Evolutionary conservation across 2,113 vertebrate species (phyloP).

Genomic region (Labeo rohita): DNA sequence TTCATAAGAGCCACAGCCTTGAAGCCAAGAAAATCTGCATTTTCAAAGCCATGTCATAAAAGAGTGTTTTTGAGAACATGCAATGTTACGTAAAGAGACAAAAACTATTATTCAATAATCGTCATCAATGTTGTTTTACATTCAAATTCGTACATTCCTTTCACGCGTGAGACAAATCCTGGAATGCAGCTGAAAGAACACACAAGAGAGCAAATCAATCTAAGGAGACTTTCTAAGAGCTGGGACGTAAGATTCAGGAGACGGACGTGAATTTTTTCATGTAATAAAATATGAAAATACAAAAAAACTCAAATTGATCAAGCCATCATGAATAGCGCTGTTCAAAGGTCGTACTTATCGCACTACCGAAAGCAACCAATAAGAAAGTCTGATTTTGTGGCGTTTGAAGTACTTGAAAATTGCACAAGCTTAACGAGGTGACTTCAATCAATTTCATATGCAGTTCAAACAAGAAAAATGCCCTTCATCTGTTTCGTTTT

Average conservation of each 20-base stretch:
- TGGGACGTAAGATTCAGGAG: not conserved
- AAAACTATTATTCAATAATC: not conserved
- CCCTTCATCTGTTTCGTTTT: not conserved
- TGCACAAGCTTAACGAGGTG: not conserved
- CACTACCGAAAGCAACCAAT: not conserved
- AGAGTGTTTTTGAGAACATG: not conserved
- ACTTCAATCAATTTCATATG: slow-evolving; percentile 6
- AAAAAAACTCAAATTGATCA: not conserved
- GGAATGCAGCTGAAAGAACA: not conserved
- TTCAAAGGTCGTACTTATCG: slow-evolving; percentile 1
- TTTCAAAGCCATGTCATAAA: not conserved
- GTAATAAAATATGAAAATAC: not conserved
- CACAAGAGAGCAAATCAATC: not conserved
- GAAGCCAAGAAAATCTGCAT: not conserved
- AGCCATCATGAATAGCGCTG: not conserved
- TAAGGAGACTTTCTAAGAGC: not conserved
- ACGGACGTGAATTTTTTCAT: not conserved
- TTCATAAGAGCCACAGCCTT: slow-evolving; percentile 43
- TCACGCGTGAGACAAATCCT: not conserved
- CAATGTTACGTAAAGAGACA: not conserved
- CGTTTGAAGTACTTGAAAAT: not conserved
- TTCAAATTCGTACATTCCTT: not conserved
- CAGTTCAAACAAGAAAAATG: not conserved
- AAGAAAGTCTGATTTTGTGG: not conserved
- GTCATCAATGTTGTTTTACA: not conserved